Evolutionary conservation across 2,888 invertebrate genomes (phyloP).

Genomic region (Drosophila ezoana): DNA sequence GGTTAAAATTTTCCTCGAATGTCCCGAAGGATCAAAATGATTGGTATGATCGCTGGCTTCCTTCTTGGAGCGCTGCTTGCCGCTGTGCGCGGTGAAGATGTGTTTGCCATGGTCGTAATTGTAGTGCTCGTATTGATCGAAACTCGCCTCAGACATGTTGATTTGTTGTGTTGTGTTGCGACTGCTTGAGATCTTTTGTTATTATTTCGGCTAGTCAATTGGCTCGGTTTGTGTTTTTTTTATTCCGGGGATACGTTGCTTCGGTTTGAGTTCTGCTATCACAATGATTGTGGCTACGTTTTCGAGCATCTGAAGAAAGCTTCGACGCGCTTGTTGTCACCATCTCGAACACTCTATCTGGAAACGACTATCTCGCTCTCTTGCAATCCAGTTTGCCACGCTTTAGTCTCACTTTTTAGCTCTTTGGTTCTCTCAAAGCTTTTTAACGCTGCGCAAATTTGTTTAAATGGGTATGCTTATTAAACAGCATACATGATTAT

Average conservation of each 20-base stretch:
- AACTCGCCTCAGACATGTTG: constrained; percentile 92
- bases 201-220: constrained; percentile 25
- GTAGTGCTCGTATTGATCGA: constrained; percentile 97
- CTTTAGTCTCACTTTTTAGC: not conserved
- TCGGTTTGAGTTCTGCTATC: constrained; percentile 8
- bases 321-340: not conserved
- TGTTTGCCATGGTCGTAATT: constrained; percentile 97
- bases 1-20: constrained; percentile 85
- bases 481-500: no score
- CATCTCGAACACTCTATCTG: not conserved
- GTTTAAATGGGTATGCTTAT: constrained; percentile 5
- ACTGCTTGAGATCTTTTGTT: constrained; percentile 86
- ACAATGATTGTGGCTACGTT: constrained; percentile 22
- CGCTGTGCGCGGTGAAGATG: constrained; percentile 93
- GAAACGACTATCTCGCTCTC: not conserved
- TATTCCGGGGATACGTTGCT: constrained; percentile 18
- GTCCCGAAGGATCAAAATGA: constrained; percentile 95
- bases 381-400: constrained; percentile 11
- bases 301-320: constrained; percentile 33
- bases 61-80: constrained; percentile 95
- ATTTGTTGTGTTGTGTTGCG: not conserved
- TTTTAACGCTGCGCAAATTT: constrained; percentile 26
- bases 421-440: constrained; percentile 11
- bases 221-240: constrained; percentile 39
- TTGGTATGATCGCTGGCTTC: constrained; percentile 95